Conservation (phyloP, 2,113 vertebrate genomes). For the Zosterops lateralis region DNA sequence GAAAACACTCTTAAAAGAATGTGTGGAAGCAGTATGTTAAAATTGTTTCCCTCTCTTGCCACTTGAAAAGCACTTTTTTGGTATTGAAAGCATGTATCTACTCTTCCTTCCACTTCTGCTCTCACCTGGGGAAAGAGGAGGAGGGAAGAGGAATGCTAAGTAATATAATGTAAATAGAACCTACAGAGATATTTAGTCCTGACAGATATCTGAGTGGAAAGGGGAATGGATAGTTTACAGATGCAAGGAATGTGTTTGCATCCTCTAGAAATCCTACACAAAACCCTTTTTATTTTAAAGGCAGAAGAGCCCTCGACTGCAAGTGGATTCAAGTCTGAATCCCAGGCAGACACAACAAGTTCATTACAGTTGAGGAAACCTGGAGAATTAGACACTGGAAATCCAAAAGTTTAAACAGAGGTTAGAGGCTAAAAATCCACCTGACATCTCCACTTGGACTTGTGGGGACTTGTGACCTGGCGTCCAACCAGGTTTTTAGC, state of each 20-base stretch:
- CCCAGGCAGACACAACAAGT: fast-evolving
- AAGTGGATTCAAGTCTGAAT: background rate
- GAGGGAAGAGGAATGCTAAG: background rate
- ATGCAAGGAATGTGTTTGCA: background rate
- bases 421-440: background rate
- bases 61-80: background rate
- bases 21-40: background rate
- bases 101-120: background rate
- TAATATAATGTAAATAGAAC: background rate
- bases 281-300: background rate
- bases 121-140: background rate
- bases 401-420: background rate
- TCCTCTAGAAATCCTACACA: background rate
- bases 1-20: slow-evolving; percentile 16
- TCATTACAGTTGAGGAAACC: background rate
- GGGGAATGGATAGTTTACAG: background rate
- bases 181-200: background rate
- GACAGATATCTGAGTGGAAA: background rate
- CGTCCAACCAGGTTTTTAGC: background rate
- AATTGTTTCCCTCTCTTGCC: background rate
- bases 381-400: background rate
- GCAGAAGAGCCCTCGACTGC: background rate
- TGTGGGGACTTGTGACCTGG: too few relatives aligned
- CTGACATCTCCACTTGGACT: background rate
- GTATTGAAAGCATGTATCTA: background rate